Base-by-base conservation (phyloP, 2,888 invertebrate species). In the Anodontia alba region DNA sequence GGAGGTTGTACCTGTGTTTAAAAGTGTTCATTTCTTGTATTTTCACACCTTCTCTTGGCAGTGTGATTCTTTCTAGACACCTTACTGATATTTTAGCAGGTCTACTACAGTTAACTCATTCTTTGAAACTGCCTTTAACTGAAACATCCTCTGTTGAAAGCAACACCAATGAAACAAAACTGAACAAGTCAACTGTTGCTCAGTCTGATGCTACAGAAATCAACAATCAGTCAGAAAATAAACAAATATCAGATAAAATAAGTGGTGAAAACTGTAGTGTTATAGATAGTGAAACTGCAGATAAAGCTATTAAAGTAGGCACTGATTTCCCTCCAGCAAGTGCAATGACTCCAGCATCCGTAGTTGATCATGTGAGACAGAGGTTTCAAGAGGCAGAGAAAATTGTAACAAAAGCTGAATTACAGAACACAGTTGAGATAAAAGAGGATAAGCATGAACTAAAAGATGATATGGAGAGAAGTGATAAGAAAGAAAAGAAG, bases 61-160 rank as follows among this genome's bases (percentile, higher is more conserved):
- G 95, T 89, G 94, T 96, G 78, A 95, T 96, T 81, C 87, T 96
- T 79, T 94, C 96, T 71, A 94, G 96, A 86, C 95, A 96, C 94
- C 92, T 96, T 77, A 95, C 95, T 91, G 96, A 96, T 92, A 95
- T 97, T 86, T 94, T 97, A 72, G 96, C 96, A 77, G 96, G 96
- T 2, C 94, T 97, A 38, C 96, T 97, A 88, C 97, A 97, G 94
- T 94, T 97, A 70, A 73, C 43, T 26, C 73, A 82, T 31, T 57
- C 49, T 29, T 29, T 33, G 23, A 69, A 29, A 33, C 23, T n/a
- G 17, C n/a, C 26, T 42, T 29, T 15, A 71, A n/a, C 36, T 33
- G 26, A 26, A 26, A 54, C 5, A 26, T 3, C 2, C 2, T 7
- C 8, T 8, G 3, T 3, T 49, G 20, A 20, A 49, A 8, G 10